A percentile compares a stretch with the other conserved stretches of the same genome.
These are phyloP conservation scores for Urocitellus parryii DNA, from an alignment of 2,113 vertebrate genomes.

Conservation along the genomic window DNA sequence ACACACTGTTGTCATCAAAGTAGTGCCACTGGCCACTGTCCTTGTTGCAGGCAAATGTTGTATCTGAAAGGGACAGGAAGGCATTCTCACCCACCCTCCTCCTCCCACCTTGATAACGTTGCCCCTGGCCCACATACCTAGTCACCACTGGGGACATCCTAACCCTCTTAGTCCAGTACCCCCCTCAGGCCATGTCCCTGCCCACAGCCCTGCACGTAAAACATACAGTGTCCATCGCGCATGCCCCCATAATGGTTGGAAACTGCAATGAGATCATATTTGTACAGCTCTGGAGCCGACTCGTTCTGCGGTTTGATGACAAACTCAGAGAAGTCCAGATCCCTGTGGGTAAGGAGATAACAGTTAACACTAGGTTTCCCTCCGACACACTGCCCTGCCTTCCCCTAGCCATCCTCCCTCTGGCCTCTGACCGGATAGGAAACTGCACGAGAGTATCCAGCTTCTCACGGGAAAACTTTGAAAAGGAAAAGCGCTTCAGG, in stretches of 20 bases:
- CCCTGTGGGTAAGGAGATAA: conserved; percentile 79
- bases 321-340: conserved; percentile 91
- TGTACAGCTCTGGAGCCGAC: conserved; percentile 87
- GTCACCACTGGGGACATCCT: not conserved
- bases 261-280: conserved; percentile 94
- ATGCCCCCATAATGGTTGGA: conserved; percentile 95
- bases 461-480: conserved; percentile 93
- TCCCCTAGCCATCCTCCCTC: not conserved
- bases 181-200: not conserved
- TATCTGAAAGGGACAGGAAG: conserved; percentile 85
- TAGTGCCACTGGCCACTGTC: conserved; percentile 94
- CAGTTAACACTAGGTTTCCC: not conserved
- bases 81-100: not conserved
- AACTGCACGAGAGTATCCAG: conserved; percentile 93
- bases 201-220: conserved; percentile 77
- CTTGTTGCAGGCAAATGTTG: conserved; percentile 92
- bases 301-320: conserved; percentile 87
- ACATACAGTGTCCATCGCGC: conserved; percentile 91
- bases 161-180: not conserved
- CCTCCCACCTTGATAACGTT: not conserved
- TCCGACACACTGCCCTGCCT: not conserved
- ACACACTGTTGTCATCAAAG: conserved; percentile 93
- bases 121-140: not conserved
- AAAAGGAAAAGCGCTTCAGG: conserved; percentile 94
- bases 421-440: conserved; percentile 88